Percentiles rank a stretch among this genome's conserved stretches.
phyloP scores from a whole-genome alignment of 2,888 invertebrate species.

The Acleris cristana region DNA sequence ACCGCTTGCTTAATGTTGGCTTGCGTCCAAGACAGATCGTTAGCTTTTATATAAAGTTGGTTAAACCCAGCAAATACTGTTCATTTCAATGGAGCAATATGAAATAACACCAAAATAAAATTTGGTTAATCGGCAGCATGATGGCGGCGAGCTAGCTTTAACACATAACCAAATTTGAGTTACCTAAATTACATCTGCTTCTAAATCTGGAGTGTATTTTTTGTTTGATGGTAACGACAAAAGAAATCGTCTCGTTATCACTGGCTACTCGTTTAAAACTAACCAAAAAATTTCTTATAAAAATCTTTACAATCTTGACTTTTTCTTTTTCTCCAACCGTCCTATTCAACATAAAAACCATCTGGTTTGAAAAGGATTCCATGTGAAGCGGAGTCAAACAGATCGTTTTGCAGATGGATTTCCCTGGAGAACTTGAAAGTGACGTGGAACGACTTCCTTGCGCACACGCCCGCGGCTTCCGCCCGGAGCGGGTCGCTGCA shows the following conservation, averaged over 20 bases:
- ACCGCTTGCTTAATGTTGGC: constrained; percentile 4
- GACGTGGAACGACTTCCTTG: constrained; percentile 27
- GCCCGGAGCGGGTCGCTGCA: constrained; percentile 14
- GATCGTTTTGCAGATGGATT: constrained; percentile 13
- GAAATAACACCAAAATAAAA: neutral
- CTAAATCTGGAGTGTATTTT: neutral
- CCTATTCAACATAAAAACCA: constrained; percentile 9
- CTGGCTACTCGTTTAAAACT: too few relatives aligned
- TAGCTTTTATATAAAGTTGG: constrained; percentile 2
- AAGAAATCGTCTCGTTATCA: neutral
- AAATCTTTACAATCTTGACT: neutral
- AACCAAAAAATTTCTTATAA: too few relatives aligned
- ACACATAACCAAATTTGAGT: too few relatives aligned
- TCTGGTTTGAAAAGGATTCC: neutral
- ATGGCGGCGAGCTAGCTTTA: too few relatives aligned
- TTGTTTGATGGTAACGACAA: neutral
- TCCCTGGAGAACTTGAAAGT: constrained; percentile 29
- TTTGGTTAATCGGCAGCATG: neutral
- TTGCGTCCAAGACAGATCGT: constrained; percentile 4
- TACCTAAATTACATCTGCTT: too few relatives aligned
- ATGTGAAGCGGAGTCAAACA: constrained; percentile 22
- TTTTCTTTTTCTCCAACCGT: constrained; percentile 1
- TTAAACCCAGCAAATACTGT: neutral
- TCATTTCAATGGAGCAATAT: neutral
- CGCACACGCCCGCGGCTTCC: constrained; percentile 27